Evolutionary conservation across 2,888 invertebrate genomes (phyloP).

Genomic region (Sphecodes monilicornis): DNA sequence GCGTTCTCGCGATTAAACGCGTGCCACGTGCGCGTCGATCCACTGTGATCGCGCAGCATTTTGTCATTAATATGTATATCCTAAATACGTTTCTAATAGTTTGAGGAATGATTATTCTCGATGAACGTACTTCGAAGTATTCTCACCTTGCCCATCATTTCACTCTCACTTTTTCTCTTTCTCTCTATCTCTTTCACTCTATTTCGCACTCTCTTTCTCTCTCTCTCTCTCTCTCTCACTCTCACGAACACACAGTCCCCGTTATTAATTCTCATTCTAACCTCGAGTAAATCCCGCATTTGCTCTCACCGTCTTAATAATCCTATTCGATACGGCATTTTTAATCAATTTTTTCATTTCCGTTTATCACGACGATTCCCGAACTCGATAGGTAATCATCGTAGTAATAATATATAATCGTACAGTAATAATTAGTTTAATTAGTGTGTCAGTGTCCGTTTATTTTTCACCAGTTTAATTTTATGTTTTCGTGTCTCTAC

Average conservation of each 20-base stretch:
- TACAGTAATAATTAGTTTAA: slow-evolving; percentile 81
- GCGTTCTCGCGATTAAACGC: slow-evolving; percentile 42
- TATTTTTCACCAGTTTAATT: slow-evolving; percentile 38
- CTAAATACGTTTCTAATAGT: slow-evolving; percentile 80
- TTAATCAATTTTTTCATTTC: slow-evolving; percentile 49
- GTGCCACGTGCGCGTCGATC: slow-evolving; percentile 10
- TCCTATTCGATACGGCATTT: slow-evolving; percentile 63
- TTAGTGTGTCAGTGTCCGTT: slow-evolving; percentile 73
- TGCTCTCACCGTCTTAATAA: slow-evolving; percentile 30
- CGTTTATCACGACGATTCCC: slow-evolving; percentile 82
- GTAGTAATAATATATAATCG: slow-evolving; percentile 79
- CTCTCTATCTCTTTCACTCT: not conserved
- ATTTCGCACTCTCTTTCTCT: not conserved
- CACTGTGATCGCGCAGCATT: slow-evolving; percentile 45
- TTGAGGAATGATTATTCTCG: slow-evolving; percentile 77
- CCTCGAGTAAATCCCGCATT: slow-evolving; percentile 31
- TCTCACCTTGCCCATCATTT: slow-evolving; percentile 26
- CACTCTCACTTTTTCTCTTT: slow-evolving; percentile 31
- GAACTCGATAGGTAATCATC: slow-evolving; percentile 82
- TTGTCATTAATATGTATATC: slow-evolving; percentile 70
- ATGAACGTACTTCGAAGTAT: slow-evolving; percentile 68
- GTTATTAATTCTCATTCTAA: slow-evolving; percentile 48
- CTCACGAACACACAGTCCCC: slow-evolving; percentile 32
- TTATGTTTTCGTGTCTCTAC: slow-evolving; percentile 10
- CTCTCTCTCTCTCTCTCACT: slow-evolving; percentile 57